Conservation (phyloP, 2,113 vertebrate genomes). For the Danio rerio region GRCz12tu NC_133177.1:61982501-61983000, state of each 20-base stretch:
- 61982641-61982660: constrained; percentile 82
- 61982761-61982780: constrained; percentile 20
- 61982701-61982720: constrained; percentile 71
- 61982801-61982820: constrained; percentile 27
- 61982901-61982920: too few relatives aligned
- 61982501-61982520: too few relatives aligned
- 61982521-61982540: too few relatives aligned
- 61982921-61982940: too few relatives aligned
- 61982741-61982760: constrained; percentile 34
- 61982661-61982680: constrained; percentile 88
- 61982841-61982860: constrained; percentile 20
- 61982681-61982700: constrained; percentile 80
- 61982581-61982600: not conserved
- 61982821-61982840: constrained; percentile 30
- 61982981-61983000: too few relatives aligned
- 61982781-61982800: constrained; percentile 22
- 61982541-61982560: too few relatives aligned
- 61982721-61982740: constrained; percentile 40
- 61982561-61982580: too few relatives aligned
- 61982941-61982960: too few relatives aligned
- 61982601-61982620: constrained; percentile 69
- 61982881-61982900: too few relatives aligned
- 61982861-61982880: constrained; percentile 20
- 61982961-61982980: too few relatives aligned
- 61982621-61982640: constrained; percentile 85